A percentile compares a stretch with the other conserved stretches of the same genome.
phyloP scores from a whole-genome alignment of 2,797 vertebrate genomes.

The Acanthornis magna region DNA sequence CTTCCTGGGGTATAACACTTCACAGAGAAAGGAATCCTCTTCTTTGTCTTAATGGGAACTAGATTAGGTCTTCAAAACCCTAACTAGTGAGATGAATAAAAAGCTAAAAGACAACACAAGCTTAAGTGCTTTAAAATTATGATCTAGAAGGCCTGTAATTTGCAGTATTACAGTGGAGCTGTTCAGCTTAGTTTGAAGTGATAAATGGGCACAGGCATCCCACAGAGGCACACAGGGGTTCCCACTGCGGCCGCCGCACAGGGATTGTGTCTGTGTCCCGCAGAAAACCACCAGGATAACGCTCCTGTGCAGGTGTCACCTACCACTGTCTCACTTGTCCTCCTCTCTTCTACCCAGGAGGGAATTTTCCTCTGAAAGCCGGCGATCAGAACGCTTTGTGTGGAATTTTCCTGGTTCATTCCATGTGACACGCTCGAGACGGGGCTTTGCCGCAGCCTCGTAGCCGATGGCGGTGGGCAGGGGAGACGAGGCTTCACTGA shows the following conservation, averaged over 20 bases:
- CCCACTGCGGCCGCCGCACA: background rate
- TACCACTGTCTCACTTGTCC: background rate
- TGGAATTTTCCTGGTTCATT: slow-evolving; percentile 46
- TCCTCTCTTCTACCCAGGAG: background rate
- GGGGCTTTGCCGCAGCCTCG: slow-evolving; percentile 41
- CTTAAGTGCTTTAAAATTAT: background rate
- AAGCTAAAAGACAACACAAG: background rate
- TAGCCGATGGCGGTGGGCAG: slow-evolving; percentile 56
- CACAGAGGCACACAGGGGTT: background rate
- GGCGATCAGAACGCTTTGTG: background rate
- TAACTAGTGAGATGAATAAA: slow-evolving; percentile 20
- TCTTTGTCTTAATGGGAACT: background rate
- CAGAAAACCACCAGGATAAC: background rate
- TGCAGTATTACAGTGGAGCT: background rate
- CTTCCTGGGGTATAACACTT: background rate
- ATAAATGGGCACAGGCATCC: background rate
- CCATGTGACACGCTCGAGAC: slow-evolving; percentile 25
- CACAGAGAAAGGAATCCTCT: background rate
- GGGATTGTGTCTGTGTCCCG: fast-evolving
- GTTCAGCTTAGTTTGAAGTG: background rate
- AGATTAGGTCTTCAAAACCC: slow-evolving; percentile 8
- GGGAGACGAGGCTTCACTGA: slow-evolving; percentile 29
- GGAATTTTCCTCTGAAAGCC: background rate
- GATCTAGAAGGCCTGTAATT: background rate
- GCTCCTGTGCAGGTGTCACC: background rate